A percentile compares a stretch with the other conserved stretches of the same genome.
These are phyloP conservation scores for Sphaerodactylus townsendi DNA, from an alignment of 2,113 vertebrate genomes.

Conservation along the genomic window DNA sequence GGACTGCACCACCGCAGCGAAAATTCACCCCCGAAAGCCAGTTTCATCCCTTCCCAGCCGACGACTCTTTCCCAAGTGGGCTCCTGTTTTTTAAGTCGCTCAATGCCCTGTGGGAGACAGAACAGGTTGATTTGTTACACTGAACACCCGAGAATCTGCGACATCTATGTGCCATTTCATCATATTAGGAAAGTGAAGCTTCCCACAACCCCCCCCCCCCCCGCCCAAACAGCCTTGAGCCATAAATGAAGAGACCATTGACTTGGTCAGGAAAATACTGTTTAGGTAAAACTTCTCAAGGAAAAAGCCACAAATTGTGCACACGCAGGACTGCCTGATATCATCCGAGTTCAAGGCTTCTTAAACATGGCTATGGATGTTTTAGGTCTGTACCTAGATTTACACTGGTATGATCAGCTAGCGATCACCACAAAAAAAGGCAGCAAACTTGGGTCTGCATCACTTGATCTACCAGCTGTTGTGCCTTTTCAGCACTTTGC, in stretches of 20 bases:
- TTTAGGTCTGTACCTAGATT: no score
- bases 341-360: not conserved
- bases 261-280: not conserved
- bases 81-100: conserved; percentile 88
- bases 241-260: not conserved
- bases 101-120: conserved; percentile 85
- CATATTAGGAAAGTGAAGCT: not conserved
- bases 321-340: not conserved
- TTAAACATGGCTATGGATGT: not conserved
- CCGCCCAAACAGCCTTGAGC: not conserved
- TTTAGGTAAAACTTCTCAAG: not conserved
- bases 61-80: conserved; percentile 80
- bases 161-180: not conserved
- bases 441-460: not conserved
- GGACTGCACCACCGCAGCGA: conserved; percentile 89
- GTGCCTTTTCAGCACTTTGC: not conserved
- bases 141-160: not conserved
- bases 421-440: not conserved
- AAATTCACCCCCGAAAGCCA: conserved; percentile 82
- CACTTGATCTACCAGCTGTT: not conserved
- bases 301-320: not conserved
- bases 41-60: conserved; percentile 81
- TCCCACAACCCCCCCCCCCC: no score
- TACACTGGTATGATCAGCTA: not conserved
- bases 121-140: conserved; percentile 27